Percentiles rank a stretch among this genome's conserved stretches.
These are phyloP conservation scores for Rhynchotus rufescens DNA, from an alignment of 2,797 vertebrate genomes.

Conservation along the genomic window DNA sequence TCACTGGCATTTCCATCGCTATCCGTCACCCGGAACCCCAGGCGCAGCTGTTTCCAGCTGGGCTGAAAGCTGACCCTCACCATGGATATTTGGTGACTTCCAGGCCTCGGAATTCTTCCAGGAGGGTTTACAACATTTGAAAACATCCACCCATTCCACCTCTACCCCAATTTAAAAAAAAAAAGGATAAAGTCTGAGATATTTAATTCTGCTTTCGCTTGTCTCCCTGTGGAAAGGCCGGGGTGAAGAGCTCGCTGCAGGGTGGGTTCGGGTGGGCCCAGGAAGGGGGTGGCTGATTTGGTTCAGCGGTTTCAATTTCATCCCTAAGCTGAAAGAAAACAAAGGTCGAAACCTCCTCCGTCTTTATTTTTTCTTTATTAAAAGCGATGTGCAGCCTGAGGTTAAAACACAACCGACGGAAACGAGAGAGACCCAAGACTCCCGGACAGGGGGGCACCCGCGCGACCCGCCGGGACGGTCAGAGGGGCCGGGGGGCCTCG, in stretches of 20 bases:
- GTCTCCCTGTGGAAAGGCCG: too few species aligned
- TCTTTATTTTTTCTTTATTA: background rate
- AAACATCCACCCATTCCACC: background rate
- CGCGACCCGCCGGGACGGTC: background rate
- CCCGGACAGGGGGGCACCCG: background rate
- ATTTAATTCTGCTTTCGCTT: background rate
- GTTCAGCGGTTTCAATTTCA: constrained; percentile 2
- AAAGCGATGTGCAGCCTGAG: background rate
- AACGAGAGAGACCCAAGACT: background rate
- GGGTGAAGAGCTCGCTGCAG: background rate
- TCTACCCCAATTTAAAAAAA: background rate
- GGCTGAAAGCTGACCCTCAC: constrained; percentile 48
- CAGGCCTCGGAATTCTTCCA: background rate
- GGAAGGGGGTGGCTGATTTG: background rate
- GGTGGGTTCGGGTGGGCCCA: background rate
- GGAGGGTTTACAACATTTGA: background rate
- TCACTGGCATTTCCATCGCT: background rate
- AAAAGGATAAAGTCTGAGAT: background rate
- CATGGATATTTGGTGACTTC: constrained; percentile 32
- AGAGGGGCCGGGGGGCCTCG: background rate
- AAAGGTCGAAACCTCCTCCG: background rate
- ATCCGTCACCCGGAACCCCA: background rate
- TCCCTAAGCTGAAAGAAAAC: constrained; percentile 44
- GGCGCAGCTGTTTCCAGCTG: constrained; percentile 29
- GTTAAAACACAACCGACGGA: background rate